phyloP scores from a whole-genome alignment of 2,888 invertebrate species.

The Scaptomyza tumidula region DNA sequence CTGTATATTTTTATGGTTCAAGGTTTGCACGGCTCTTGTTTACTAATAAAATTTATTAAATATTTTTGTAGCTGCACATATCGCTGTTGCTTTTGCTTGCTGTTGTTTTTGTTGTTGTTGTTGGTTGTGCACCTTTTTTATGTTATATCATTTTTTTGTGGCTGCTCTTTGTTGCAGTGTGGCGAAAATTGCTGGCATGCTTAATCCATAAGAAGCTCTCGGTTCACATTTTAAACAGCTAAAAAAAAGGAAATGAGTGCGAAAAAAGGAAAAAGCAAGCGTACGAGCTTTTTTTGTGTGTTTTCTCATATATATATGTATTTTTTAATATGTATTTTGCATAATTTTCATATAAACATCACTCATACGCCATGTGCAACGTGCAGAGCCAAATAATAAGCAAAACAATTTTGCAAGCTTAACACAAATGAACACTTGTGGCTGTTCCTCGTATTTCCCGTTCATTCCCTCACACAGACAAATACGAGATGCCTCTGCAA shows the following conservation, averaged over 20 bases:
- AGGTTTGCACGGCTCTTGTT: slow-evolving; percentile 54
- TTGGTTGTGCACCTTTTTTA: slow-evolving; percentile 23
- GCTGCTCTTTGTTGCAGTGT: slow-evolving; percentile 43
- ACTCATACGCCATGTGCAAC: slow-evolving; percentile 76
- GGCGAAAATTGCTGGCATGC: slow-evolving; percentile 74
- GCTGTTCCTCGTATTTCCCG: neutral
- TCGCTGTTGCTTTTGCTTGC: slow-evolving; percentile 19
- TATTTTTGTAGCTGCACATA: slow-evolving; percentile 63
- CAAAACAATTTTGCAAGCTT: slow-evolving; percentile 77
- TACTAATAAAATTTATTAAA: slow-evolving; percentile 77
- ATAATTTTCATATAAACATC: slow-evolving; percentile 79
- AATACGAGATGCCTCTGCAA: slow-evolving; percentile 4
- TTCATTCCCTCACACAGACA: slow-evolving; percentile 1
- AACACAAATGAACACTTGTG: slow-evolving; percentile 76
- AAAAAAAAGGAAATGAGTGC: slow-evolving; percentile 2
- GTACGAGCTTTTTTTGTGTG: slow-evolving; percentile 8
- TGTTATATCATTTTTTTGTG: slow-evolving; percentile 8
- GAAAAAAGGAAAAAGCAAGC: slow-evolving; percentile 4
- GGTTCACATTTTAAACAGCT: slow-evolving; percentile 71
- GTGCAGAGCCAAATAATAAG: slow-evolving; percentile 64
- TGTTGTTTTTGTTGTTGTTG: slow-evolving; percentile 16
- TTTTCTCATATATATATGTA: neutral
- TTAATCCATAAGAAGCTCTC: slow-evolving; percentile 80
- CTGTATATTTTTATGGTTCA: slow-evolving; percentile 49
- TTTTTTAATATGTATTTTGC: slow-evolving; percentile 77